A percentile compares a stretch with the other conserved stretches of the same genome.
Evolutionary conservation across 2,888 invertebrate species (phyloP).

Genomic region (Hanleya hanleyi): DNA sequence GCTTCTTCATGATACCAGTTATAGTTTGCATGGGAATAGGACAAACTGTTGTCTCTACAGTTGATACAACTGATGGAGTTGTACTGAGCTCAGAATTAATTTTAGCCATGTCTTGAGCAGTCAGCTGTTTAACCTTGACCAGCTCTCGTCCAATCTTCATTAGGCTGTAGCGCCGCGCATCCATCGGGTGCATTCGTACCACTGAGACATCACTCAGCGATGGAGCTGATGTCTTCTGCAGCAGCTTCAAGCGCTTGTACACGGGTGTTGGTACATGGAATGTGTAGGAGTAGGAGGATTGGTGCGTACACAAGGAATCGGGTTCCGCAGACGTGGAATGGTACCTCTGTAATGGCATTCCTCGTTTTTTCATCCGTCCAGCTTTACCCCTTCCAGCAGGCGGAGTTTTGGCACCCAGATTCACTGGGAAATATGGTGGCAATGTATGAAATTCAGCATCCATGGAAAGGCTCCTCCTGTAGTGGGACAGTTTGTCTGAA

Average conservation of each 20-base stretch:
- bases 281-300: conserved; percentile 50
- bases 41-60: not conserved
- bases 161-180: conserved; percentile 63
- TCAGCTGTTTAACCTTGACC: conserved; percentile 48
- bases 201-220: conserved; percentile 36
- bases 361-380: conserved; percentile 13
- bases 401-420: not conserved
- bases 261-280: conserved; percentile 63
- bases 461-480: no score
- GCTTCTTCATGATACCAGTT: not conserved
- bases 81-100: not conserved
- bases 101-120: conserved; percentile 33
- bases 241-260: conserved; percentile 54
- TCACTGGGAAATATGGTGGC: not conserved
- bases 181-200: conserved; percentile 66
- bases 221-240: conserved; percentile 16
- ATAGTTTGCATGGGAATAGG: not conserved
- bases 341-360: not conserved
- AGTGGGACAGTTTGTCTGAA: no score
- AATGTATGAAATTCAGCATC: no score
- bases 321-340: not conserved
- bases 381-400: not conserved
- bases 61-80: not conserved
- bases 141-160: conserved; percentile 63
- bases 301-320: not conserved